phyloP scores from a whole-genome alignment of 1,140 invertebrate species.

The Sycobia sp. region DNA sequence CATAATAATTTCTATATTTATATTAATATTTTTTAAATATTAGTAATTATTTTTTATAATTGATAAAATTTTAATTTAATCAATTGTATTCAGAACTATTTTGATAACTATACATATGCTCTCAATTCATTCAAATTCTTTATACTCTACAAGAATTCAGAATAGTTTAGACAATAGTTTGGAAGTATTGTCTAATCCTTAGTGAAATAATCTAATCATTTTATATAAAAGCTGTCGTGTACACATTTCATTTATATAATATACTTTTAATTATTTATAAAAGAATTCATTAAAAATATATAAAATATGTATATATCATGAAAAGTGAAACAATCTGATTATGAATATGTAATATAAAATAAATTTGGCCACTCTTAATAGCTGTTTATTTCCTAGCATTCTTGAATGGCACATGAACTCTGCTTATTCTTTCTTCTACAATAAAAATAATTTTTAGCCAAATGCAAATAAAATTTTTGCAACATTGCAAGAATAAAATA shows the following conservation, averaged over 20 bases:
- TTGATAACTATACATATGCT: constrained; percentile 44
- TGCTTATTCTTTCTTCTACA: constrained; percentile 10
- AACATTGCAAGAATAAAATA: constrained; percentile 20
- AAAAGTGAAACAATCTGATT: constrained; percentile 13
- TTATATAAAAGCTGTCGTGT: constrained; percentile 19
- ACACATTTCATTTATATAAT: constrained; percentile 23
- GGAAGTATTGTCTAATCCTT: constrained; percentile 36
- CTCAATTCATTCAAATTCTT: constrained; percentile 40
- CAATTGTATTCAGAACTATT: constrained; percentile 40
- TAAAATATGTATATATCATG: constrained; percentile 15
- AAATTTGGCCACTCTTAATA: constrained; percentile 37
- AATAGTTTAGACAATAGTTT: constrained; percentile 41
- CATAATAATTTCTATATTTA: constrained; percentile 31
- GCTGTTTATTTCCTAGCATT: constrained; percentile 9
- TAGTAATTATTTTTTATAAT: constrained; percentile 36
- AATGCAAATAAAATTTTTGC: constrained; percentile 17
- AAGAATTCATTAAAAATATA: constrained; percentile 16
- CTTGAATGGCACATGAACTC: constrained; percentile 32
- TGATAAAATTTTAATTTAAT: constrained; percentile 38
- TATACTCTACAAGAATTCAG: constrained; percentile 37
- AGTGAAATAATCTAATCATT: constrained; percentile 13
- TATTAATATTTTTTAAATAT: constrained; percentile 39
- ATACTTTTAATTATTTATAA: constrained; percentile 12
- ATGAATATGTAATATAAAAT: constrained; percentile 19
- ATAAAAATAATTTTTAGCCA: constrained; percentile 16